A percentile compares a stretch with the other conserved stretches of the same genome.
Evolutionary conservation across 1,140 invertebrate species (phyloP).

Genomic region (Scylla paramamosain): DNA sequence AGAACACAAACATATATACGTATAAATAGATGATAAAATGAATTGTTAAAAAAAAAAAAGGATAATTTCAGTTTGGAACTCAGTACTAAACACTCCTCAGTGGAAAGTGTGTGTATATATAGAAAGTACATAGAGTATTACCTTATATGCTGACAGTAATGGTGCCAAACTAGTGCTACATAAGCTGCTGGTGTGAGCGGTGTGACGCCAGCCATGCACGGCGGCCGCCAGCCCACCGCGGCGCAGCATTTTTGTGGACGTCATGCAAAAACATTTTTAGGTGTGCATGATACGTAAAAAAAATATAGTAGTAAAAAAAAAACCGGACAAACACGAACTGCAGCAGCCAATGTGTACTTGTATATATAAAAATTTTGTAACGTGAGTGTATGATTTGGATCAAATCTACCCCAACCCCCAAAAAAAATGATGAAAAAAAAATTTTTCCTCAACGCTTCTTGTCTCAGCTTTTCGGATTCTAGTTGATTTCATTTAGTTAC

Average conservation of each 20-base stretch:
- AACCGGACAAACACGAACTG: not conserved
- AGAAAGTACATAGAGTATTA: no score
- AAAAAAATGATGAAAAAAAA: not conserved
- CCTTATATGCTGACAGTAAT: not conserved
- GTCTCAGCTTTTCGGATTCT: not conserved
- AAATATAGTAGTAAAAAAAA: no score
- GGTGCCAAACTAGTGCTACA: not conserved
- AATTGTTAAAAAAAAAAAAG: not conserved
- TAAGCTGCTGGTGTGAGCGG: not conserved
- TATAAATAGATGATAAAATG: not conserved
- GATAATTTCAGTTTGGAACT: no score
- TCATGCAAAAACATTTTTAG: not conserved
- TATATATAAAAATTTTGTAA: constrained; percentile 7
- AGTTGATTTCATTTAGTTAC: not conserved
- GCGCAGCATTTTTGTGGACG: not conserved
- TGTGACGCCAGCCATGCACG: not conserved
- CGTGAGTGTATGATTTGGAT: not conserved
- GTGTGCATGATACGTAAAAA: not conserved
- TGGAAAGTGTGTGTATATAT: no score
- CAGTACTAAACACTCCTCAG: no score
- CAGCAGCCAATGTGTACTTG: constrained; percentile 2
- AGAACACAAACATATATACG: not conserved
- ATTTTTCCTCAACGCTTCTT: not conserved
- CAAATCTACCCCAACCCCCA: not conserved
- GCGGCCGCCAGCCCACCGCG: no score